These are phyloP conservation scores for Mormyrus lacerda DNA, from an alignment of 2,113 vertebrate genomes.

Conservation along the genomic window DNA sequence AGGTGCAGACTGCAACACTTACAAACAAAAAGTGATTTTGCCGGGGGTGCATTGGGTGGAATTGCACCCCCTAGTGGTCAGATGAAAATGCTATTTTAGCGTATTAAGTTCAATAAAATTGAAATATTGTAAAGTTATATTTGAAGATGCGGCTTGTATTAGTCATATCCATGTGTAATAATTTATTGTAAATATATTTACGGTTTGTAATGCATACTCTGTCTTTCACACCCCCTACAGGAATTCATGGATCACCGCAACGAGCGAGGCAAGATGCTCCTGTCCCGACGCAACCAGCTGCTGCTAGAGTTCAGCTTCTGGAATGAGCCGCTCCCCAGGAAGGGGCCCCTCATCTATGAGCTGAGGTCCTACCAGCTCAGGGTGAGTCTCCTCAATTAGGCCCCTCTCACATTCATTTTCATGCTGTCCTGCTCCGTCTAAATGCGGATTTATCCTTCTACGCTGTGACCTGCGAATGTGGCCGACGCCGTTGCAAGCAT, in stretches of 20 bases:
- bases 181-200: not conserved
- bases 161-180: not conserved
- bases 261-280: constrained; percentile 85
- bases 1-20: not conserved
- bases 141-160: not conserved
- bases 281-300: constrained; percentile 88
- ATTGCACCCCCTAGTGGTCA: not conserved
- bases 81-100: not conserved
- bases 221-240: constrained; percentile 49
- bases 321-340: constrained; percentile 83
- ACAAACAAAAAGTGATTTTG: not conserved
- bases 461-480: not conserved
- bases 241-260: constrained; percentile 78
- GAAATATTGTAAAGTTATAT: not conserved
- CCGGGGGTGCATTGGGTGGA: not conserved
- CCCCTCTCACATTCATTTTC: not conserved
- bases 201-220: constrained; percentile 15
- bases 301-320: constrained; percentile 96
- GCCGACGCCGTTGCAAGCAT: not conserved
- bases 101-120: not conserved
- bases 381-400: constrained; percentile 56
- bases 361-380: constrained; percentile 90
- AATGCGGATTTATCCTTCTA: not conserved
- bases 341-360: constrained; percentile 91
- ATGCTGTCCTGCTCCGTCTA: not conserved